Base-by-base conservation (phyloP, 1,140 invertebrate genomes). In the Ips typographus region DNA sequence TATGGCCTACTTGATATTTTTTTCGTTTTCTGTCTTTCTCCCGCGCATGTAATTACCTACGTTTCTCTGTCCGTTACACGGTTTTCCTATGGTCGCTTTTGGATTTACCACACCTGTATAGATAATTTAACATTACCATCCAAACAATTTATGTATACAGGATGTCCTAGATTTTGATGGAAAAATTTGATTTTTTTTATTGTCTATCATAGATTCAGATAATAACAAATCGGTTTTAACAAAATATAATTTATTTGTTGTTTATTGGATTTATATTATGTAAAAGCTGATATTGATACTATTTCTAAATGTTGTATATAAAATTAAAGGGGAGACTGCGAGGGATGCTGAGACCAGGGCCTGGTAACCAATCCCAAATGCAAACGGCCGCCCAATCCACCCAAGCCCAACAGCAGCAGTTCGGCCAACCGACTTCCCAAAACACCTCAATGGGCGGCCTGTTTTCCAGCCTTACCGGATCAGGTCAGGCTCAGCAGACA, bases 291-390 rank as follows among this genome's bases (percentile, higher is more conserved):
- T 5, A 47, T 5, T 5, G n/a, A 47, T 47, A n/a, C 44, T 3
- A 2, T 59, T 59, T 59, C 37, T 3, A 2, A 37, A 1, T 59
- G 42, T 3, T 63, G 6, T 40, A 49, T 37, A 62, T 36, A 5
- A 55, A 55, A 22, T 76, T 76, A 40, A 71, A 79, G 78, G 77
- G 78, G 76, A 77, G 76, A 75, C 78, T 76, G 77, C 80, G 80
- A 78, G 79, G 76, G 71, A 72, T 74, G 76, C 76, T 78, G 79
- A 80, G 77, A 77, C 77, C 75, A 76, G 81, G 77, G 63, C 51
- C 40, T 81, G 80, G 80, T 80, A 81, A 78, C 75, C 73, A 74
- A 59, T 62, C 61, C n/a, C 72, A 73, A 63, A 73, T 71, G 53
- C 75, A 73, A 70, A 37, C 69, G 43, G 57, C 68, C 67, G 42